Base-by-base conservation (phyloP, 30 jellyfish, hydroid and myxozoan species). In the Aurelia sp. region DNA sequence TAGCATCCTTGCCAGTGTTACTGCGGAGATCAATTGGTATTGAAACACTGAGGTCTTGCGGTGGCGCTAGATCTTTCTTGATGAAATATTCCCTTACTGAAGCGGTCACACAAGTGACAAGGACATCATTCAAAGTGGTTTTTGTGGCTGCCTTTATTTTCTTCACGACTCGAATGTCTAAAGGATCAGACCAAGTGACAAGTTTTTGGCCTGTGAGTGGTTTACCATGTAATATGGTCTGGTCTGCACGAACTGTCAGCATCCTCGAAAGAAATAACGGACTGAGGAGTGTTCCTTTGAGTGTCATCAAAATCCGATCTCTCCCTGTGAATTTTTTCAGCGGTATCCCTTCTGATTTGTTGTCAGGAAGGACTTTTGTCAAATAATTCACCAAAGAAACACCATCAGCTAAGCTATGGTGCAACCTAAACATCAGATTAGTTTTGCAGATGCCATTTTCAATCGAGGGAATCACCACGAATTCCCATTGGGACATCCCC, bases 321-420 rank as follows among this genome's bases (percentile, higher is more conserved):
- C 76, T 65, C 66, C 80, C 90, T 7, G 98, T 24, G 55, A 77
- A 91, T 67, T 92, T 92, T 68, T 76, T 79, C 77, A 92, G 20
- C 17, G 76, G 67, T 16, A 75, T 63, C 8, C 59, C 62, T 48
- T 64, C 53, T 57, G 85, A 67, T 27, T 64, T 72, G 41, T 76
- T 78, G 72, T 87, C 97, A 7, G 97, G 86, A 51, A 86, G 84
- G 57, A 55, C 87, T 24, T 81, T 72, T 15, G 90, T 82, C 67
- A 92, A 65, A 72, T 57, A 86, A 40, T 86, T 70, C 35, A 81
- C 91, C 67, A 92, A 64, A 12, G 98, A 82, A 21, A 87, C 86
- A 1, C 98, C 98, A 80, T 92, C 98, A 4, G 98, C 97, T 44
- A 92, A 51, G 71, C 97, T 69, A 80, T 92, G 98, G 31, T 90